Conservation (phyloP, 2,797 vertebrate species). For the Alectoris magna region DNA sequence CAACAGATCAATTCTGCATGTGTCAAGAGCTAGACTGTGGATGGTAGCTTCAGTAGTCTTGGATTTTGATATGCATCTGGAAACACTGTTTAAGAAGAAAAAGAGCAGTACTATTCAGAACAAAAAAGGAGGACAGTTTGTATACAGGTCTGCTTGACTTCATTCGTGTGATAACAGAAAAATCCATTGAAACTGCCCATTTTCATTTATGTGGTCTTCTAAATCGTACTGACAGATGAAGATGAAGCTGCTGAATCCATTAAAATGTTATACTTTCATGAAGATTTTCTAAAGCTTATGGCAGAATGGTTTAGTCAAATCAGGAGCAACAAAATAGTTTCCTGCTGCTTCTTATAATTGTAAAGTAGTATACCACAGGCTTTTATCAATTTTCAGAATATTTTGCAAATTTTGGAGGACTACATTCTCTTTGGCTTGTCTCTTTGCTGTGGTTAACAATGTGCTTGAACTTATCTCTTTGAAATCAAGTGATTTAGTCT, state of each 20-base stretch:
- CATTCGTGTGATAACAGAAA: not conserved
- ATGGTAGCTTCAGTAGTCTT: not conserved
- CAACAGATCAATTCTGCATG: not conserved
- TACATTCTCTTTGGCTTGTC: not conserved
- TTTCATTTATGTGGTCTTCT: not conserved
- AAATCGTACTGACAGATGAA: not conserved
- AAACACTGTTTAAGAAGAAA: not conserved
- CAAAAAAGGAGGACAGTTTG: not conserved
- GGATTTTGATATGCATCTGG: not conserved
- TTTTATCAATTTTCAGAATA: not conserved
- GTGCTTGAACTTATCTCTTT: not conserved
- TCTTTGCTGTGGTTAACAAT: not conserved
- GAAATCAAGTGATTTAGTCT: not conserved
- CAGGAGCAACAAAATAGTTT: not conserved
- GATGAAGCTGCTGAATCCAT: not conserved
- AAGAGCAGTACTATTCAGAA: not conserved
- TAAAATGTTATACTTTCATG: not conserved
- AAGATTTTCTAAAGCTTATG: not conserved
- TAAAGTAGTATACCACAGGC: not conserved
- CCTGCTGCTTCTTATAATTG: not conserved
- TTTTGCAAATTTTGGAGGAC: not conserved
- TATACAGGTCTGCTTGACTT: not conserved
- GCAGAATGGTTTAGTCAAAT: not conserved
- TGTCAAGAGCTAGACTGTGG: not conserved
- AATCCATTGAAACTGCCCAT: not conserved